Percentiles rank a stretch among this genome's conserved stretches.
Conservation (phyloP, 2,888 invertebrate genomes). For the Hirtodrosophila histrioides region DNA sequence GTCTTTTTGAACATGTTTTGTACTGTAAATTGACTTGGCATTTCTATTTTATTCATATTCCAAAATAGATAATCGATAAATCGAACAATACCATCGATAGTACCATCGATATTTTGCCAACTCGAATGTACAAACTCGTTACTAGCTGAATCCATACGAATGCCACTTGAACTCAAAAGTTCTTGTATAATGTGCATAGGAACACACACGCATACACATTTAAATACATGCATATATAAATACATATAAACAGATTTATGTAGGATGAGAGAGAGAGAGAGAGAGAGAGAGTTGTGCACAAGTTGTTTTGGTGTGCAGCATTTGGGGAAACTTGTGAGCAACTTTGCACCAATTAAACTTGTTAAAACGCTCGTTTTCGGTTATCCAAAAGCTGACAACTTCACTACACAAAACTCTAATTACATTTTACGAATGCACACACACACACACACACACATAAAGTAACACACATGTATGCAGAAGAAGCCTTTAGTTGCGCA, state of each 20-base stretch:
- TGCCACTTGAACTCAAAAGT: constrained; percentile 46
- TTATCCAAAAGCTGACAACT: constrained; percentile 80
- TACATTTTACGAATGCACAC: constrained; percentile 70
- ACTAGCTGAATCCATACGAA: constrained; percentile 30
- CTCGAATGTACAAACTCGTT: background rate
- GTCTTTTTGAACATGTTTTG: too few relatives aligned
- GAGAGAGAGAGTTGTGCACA: constrained; percentile 33
- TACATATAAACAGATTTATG: background rate
- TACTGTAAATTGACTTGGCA: too few relatives aligned
- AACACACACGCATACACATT: constrained; percentile 5
- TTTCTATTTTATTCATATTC: too few relatives aligned
- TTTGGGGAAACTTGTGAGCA: constrained; percentile 70
- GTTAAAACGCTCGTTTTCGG: constrained; percentile 80
- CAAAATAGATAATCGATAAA: too few relatives aligned
- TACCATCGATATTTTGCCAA: too few relatives aligned
- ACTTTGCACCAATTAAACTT: constrained; percentile 81
- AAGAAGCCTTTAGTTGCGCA: constrained; percentile 64
- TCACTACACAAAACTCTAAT: constrained; percentile 77
- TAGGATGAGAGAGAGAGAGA: background rate
- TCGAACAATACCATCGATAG: too few relatives aligned
- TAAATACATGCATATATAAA: background rate
- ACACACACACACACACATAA: constrained; percentile 10
- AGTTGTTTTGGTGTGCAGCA: constrained; percentile 52
- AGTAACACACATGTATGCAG: constrained; percentile 10
- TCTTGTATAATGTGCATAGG: constrained; percentile 28